Percentiles rank a stretch among this genome's conserved stretches.
Evolutionary conservation across 2,888 invertebrate genomes (phyloP).

Genomic region (Parnassius smintheus): DNA sequence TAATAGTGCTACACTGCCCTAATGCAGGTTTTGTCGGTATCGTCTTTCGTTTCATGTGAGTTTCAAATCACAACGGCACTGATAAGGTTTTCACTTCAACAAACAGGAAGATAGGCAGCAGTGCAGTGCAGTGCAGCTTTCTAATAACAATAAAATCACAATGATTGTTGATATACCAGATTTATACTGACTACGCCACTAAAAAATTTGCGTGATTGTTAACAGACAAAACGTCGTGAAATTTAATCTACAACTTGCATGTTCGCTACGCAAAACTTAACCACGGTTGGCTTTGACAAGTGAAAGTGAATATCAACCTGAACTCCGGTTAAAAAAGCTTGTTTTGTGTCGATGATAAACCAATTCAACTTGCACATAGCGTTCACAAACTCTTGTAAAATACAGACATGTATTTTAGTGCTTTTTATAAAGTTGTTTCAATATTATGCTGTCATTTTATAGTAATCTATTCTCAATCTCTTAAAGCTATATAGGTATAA

Average conservation of each 20-base stretch:
- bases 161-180: neutral
- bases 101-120: neutral
- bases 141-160: neutral
- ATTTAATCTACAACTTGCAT: slow-evolving; percentile 16
- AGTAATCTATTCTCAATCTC: no score
- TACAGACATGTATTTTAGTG: slow-evolving; percentile 1
- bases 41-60: no score
- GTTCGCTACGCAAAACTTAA: slow-evolving; percentile 7
- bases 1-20: no score
- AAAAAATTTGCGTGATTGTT: neutral
- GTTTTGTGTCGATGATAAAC: slow-evolving; percentile 17
- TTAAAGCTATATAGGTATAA: no score
- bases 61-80: no score
- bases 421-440: neutral
- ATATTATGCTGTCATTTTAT: neutral
- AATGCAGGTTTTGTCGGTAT: no score
- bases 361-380: slow-evolving; percentile 15
- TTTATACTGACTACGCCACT: neutral
- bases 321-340: slow-evolving; percentile 11
- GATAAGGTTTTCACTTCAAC: no score
- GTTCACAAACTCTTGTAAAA: neutral
- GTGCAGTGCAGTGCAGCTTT: neutral
- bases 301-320: slow-evolving; percentile 18
- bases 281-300: slow-evolving; percentile 12
- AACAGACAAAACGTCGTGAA: neutral